A percentile compares a stretch with the other conserved stretches of the same genome.
Evolutionary conservation across 2,888 invertebrate genomes (phyloP).

Genomic region (Mechanitis messenoides): DNA sequence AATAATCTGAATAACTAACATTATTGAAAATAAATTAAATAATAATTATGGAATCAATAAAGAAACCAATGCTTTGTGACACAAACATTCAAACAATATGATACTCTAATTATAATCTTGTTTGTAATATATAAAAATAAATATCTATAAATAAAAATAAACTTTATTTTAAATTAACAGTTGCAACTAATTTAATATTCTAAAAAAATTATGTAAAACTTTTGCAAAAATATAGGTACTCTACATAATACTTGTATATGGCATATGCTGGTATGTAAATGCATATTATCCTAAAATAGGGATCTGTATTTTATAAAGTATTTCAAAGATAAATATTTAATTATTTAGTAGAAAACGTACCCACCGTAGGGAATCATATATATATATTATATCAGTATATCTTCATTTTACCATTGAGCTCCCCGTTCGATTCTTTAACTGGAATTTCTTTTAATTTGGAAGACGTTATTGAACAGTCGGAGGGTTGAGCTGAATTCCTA

Average conservation of each 20-base stretch:
- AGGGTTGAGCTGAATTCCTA: constrained; percentile 21
- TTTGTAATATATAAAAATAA: background rate
- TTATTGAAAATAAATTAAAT: too few relatives aligned
- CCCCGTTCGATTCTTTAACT: constrained; percentile 37
- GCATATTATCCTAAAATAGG: constrained; percentile 3
- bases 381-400: constrained; percentile 17
- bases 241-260: constrained; percentile 20
- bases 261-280: constrained; percentile 16
- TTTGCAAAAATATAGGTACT: constrained; percentile 9
- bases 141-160: background rate
- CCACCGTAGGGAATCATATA: background rate
- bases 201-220: constrained; percentile 7
- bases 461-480: constrained; percentile 41
- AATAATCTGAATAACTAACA: too few relatives aligned
- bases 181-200: background rate
- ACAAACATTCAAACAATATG: too few relatives aligned
- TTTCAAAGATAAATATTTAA: constrained; percentile 9
- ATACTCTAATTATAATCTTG: too few relatives aligned
- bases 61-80: too few relatives aligned
- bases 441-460: constrained; percentile 35
- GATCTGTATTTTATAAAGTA: background rate
- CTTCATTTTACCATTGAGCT: constrained; percentile 51
- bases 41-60: too few relatives aligned
- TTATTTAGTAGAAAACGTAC: background rate
- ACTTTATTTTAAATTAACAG: background rate